Conservation (phyloP, 2,888 invertebrate genomes). For the Pediacus dermestoides region DNA sequence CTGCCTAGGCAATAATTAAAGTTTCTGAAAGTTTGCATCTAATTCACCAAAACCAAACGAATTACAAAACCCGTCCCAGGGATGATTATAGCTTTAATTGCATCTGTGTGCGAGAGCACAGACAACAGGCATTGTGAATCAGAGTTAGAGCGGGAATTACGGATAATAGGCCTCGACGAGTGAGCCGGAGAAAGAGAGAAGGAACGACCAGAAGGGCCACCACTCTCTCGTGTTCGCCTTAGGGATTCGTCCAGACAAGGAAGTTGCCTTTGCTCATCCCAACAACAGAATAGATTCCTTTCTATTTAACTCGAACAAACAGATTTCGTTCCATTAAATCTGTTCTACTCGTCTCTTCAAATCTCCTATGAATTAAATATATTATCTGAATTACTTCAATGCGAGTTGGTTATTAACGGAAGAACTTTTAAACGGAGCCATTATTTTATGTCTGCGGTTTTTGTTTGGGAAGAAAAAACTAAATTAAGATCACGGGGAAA, state of each 20-base stretch:
- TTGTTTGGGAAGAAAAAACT: no score
- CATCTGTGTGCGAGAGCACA: conserved; percentile 37
- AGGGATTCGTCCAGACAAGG: conserved; percentile 34
- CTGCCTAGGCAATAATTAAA: conserved; percentile 27
- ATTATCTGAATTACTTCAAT: conserved; percentile 18
- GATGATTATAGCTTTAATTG: conserved; percentile 42
- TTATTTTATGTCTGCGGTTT: no score
- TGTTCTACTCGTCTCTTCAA: conserved; percentile 25
- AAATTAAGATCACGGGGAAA: no score
- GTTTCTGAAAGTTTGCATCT: conserved; percentile 27
- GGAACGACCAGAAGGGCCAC: no score
- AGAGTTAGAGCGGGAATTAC: conserved; percentile 39
- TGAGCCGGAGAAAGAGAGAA: no score
- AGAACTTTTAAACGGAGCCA: no score
- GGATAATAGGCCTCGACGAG: conserved; percentile 37
- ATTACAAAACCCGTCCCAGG: conserved; percentile 29
- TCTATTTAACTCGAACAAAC: conserved; percentile 37
- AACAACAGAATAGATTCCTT: conserved; percentile 34
- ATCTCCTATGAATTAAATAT: conserved; percentile 23
- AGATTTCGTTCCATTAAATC: conserved; percentile 35
- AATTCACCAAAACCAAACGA: conserved; percentile 17
- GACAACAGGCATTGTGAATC: conserved; percentile 42
- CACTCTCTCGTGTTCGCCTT: no score
- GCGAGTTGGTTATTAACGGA: conserved; percentile 4
- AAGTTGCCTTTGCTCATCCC: conserved; percentile 31